Base-by-base conservation (phyloP, 1,140 invertebrate genomes). In the Drosophila sp. region DNA sequence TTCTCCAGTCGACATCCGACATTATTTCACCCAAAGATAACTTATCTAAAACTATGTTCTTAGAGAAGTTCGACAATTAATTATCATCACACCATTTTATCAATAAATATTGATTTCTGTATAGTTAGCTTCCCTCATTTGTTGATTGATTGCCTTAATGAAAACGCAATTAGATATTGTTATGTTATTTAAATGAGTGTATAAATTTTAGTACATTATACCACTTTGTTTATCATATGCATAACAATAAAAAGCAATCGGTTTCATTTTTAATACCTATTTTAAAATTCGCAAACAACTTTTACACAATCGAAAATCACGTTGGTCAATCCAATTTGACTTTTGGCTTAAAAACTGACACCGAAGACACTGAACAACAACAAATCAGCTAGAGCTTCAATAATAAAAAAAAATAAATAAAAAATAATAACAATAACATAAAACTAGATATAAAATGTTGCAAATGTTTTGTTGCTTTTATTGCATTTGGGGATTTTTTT, bases 91-190 rank as follows among this genome's bases (percentile, higher is more conserved):
- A 50, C 13, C n/a, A 38, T 50, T 14, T 50, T 50, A 32, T 50
- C 7, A 32, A 14, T 29, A 29, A 14, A 34, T 51, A 13, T 32
- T 14, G 48, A 48, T 21, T n/a, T 38, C 36, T 38, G 36, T 38
- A 13, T 13, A 6, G 2, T n/a, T 6, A 3, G 58, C 38, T 61
- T 67, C 34, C 21, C 36, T 43, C 45, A 51, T 69, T 61, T 43
- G 38, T 36, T 78, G 80, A 83, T 82, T 82, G 78, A 82, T 78
- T 50, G 51, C 36, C 21, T n/a, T 14, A 64, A 50, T 67, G 73
- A 75, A 80, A 80, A 69, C 36, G 58, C 81, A 84, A 59, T 80
- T 80, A 53, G 67, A 62, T 64, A 76, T 79, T 79, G 66, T 76
- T 72, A 63, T 61, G 65, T 70, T 76, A 82, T 82, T 72, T 48